Base-by-base conservation (phyloP, 2,113 vertebrate species). In the Asarcornis scutulata region DNA sequence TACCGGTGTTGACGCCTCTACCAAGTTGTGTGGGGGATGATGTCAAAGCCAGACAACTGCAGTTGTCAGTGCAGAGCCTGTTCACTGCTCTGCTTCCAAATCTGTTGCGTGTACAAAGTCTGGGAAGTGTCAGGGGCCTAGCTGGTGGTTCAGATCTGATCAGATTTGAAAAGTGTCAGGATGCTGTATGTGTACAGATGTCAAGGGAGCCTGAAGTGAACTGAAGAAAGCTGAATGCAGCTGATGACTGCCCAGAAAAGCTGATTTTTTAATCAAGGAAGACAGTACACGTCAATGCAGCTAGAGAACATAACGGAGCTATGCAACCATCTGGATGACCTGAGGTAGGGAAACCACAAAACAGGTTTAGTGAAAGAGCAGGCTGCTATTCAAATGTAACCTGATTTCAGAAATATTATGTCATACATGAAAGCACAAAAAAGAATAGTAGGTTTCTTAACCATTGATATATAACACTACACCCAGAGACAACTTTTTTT, bases 171-270 rank as follows among this genome's bases (percentile, higher is more conserved):
- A 91, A 0, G 2, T 86, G 60, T 86, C 77, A 95, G 52, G 68
- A 84, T 66, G 80, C 66, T 85, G 56, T 52, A 34, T 27, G 42
- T 17, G 22, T 60, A 82, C 8, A 62, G 73, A 92, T 67, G 38
- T 77, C 85, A 67, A 72, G 58, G 63, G 66, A 84, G 79, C 64
- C 88, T 76, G 79, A 14, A 69, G 69, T 63, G 73, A 96, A 80
- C 60, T 76, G 59, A 42, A 80, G 48, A 92, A 93, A 90, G 82
- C 15, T 55, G 95, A 88, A 79, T 38, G 89, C 74, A 97, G 89
- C 14, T 81, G 85, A 96, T 71, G 83, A 91, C 53, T 50, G 32
- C 38, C 66, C 78, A 91, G 64, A 93, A 96, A 96, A 93, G 44
- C 46, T 83, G 34, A 75, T 59, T 74, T 89, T 86, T 94, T 92